Base-by-base conservation (phyloP, 2,888 invertebrate genomes). In the Melieria omissa region DNA sequence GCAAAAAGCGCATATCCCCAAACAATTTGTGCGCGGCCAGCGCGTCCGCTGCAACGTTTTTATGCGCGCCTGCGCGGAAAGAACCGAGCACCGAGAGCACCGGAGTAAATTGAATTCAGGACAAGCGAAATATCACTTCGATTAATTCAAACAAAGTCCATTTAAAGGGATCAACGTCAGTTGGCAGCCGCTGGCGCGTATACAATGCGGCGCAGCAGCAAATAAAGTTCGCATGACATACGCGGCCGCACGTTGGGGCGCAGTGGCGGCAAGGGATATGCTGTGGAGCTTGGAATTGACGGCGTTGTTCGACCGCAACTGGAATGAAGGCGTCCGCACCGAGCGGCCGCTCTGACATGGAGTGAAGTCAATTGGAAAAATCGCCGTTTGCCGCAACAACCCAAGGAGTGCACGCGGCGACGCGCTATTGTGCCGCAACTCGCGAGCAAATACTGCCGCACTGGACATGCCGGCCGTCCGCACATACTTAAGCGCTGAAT, bases 121-220 rank as follows among this genome's bases (percentile, higher is more conserved):
- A 85, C 85, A 85, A 86, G 86, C 82, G 80, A 86, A 85, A 85
- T 85, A 85, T 85, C 86, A 85, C 85, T 86, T 85, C 85, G 85
- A 86, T 85, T 85, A 85, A 85, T 86, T 85, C 84, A 86, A 83
- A 82, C 86, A 85, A 84, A 84, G 84, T 80, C 79, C 78, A 83
- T 79, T 79, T 77, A 79, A 78, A 78, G 79, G 76, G 78, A 78
- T 79, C 79, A 78, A 79, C 79, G 79, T 79, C 79, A 79, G 71
- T 65, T 71, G 58, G 54, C 65, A 65, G 71, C 71, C 71, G 65
- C 54, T 60, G 71, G 71, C 71, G 71, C 75, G 29, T 29, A 29
- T 2, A 29, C 29, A 29, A 29, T 29, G 29, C 52, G 71, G 71
- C 71, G 71, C 75, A 75, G 47, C 46, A 47, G 64, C 71, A 71